Evolutionary conservation across 2,113 vertebrate genomes (phyloP).

Genomic region (Catharus fuscescens): DNA sequence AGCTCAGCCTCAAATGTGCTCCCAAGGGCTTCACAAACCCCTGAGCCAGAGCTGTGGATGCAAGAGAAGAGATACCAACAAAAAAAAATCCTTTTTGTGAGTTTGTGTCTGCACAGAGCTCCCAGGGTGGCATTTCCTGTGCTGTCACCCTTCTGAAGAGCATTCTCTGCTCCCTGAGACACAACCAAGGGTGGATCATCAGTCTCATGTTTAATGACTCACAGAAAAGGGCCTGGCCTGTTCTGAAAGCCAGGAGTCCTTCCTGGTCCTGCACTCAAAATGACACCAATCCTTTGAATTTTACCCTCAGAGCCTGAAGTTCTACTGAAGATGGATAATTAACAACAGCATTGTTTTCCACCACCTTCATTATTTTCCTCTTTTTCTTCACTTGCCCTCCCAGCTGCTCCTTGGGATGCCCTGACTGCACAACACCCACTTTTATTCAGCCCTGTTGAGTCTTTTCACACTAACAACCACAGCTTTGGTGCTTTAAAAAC

Average conservation of each 20-base stretch:
- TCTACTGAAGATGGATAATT: not conserved
- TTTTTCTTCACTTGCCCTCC: not conserved
- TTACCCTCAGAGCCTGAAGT: not conserved
- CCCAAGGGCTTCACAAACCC: not conserved
- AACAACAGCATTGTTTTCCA: not conserved
- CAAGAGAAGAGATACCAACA: not conserved
- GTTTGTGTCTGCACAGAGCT: not conserved
- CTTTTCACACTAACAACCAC: not conserved
- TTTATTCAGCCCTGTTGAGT: not conserved
- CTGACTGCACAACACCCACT: no score
- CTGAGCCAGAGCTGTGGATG: not conserved
- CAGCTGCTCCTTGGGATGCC: not conserved
- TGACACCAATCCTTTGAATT: not conserved
- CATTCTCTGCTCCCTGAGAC: not conserved
- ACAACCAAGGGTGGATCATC: not conserved
- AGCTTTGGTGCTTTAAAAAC: not conserved
- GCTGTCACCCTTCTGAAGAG: not conserved
- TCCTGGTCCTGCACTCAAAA: not conserved
- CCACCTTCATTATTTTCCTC: not conserved
- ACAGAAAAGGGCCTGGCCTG: not conserved
- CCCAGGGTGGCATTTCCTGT: not conserved
- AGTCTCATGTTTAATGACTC: not conserved
- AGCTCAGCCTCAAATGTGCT: not conserved
- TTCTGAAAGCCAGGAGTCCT: not conserved
- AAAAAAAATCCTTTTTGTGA: not conserved